Conservation (phyloP, 1,140 invertebrate genomes). For the Melipona quadrifasciata region DNA sequence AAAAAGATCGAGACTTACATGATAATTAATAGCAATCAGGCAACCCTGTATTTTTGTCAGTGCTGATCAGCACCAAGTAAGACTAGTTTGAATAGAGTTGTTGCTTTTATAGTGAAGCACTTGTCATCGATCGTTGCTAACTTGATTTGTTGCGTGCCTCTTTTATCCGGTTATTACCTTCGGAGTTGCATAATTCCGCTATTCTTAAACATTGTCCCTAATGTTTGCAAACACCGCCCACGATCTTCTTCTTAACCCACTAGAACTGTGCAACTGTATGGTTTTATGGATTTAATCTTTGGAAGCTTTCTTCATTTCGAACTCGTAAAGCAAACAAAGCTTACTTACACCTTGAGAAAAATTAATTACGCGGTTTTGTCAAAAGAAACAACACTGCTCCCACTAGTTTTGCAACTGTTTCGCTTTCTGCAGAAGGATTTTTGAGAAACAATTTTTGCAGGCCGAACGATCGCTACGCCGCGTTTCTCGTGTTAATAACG, state of each 20-base stretch:
- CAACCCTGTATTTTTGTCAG: neutral
- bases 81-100: constrained; percentile 12
- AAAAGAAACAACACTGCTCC: neutral
- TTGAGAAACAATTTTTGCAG: constrained; percentile 54
- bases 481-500: constrained; percentile 46
- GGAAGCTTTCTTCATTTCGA: neutral
- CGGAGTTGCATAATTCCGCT: constrained; percentile 35
- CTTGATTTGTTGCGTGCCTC: constrained; percentile 32
- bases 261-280: constrained; percentile 24
- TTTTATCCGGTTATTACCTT: constrained; percentile 49
- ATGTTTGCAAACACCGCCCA: neutral
- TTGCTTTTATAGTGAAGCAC: constrained; percentile 55
- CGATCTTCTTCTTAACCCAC: constrained; percentile 14
- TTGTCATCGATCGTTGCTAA: constrained; percentile 28
- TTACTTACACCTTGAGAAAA: neutral
- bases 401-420: constrained; percentile 26
- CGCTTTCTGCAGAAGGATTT: constrained; percentile 42
- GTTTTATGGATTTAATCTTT: constrained; percentile 8
- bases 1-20: constrained; percentile 21
- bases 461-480: constrained; percentile 51
- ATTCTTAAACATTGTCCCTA: constrained; percentile 24
- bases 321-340: neutral
- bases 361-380: neutral
- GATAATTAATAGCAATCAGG: too few species aligned
- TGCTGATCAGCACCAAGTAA: constrained; percentile 46